phyloP scores from a whole-genome alignment of 1,140 invertebrate species.

The Druon quercuslanigerum region DNA sequence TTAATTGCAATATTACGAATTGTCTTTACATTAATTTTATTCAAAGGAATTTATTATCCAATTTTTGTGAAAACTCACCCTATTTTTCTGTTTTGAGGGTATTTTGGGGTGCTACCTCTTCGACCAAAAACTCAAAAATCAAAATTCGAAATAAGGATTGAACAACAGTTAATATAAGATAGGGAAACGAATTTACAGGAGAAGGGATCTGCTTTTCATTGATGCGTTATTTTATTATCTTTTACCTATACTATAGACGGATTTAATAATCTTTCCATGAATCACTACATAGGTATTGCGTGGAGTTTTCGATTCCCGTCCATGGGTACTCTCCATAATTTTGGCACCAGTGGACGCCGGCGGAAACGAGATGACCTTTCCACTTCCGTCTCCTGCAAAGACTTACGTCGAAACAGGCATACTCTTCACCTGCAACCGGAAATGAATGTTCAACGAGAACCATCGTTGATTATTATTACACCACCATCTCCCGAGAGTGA shows the following conservation, averaged over 20 bases:
- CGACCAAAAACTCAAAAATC: no score
- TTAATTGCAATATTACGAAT: no score
- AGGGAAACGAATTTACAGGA: no score
- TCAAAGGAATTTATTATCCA: no score
- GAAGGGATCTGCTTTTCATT: no score
- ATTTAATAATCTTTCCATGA: conserved; percentile 19
- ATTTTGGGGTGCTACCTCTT: no score
- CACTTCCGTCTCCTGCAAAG: conserved; percentile 54
- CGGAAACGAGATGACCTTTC: conserved; percentile 55
- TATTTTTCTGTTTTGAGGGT: no score
- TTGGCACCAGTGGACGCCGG: conserved; percentile 57
- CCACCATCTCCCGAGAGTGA: conserved; percentile 50
- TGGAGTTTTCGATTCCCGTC: conserved; percentile 72
- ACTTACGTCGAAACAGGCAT: conserved; percentile 56
- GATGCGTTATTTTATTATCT: no score
- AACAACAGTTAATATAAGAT: no score
- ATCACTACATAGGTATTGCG: conserved; percentile 62
- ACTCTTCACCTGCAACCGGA: conserved; percentile 47
- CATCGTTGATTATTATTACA: conserved; percentile 54
- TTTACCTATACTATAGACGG: not conserved
- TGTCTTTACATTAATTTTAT: no score
- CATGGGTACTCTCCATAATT: conserved; percentile 60
- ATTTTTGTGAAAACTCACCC: no score
- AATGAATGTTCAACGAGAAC: conserved; percentile 54
- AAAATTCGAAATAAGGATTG: no score